Evolutionary conservation across 1,140 invertebrate species (phyloP), one percentile per base, ranked within the genome.

Genomic region (Papilio dardanus): DNA sequence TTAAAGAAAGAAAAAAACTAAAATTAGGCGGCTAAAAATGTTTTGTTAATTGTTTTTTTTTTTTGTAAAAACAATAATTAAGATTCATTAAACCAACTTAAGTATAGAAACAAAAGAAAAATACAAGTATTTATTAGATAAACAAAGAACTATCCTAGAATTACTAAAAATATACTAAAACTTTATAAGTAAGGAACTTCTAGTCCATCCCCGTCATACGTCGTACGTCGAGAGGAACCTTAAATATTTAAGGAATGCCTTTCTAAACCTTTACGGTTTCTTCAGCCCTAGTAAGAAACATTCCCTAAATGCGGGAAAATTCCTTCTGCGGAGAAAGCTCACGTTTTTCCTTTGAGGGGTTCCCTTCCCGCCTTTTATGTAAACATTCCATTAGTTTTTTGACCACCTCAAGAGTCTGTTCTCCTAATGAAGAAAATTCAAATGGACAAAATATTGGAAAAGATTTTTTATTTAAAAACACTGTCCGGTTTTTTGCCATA

Each of bases 291-390:
- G 90, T 93, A 81, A 74, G 82, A 90, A 93, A 93, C 93, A 93
- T 93, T 86, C 86, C 88, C 90, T 33, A 83, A 92, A 90, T 94
- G 93, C 93, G 92, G 89, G 92, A 94, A 93, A 91, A 92, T 89
- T 84, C 88, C 84, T 89, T 87, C 81, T 90, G 87, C 88, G 86
- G 87, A 88, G 85, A 84, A 86, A 77, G 74, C 58, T 65, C 75
- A 73, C 65, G 75, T 78, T 80, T 84, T 84, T 79, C 78, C 69
- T 76, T 75, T 74, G 33, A 33, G 58, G 62, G 40, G 74, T n/a
- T 40, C 30, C 77, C 77, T 74, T 69, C 77, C 74, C 74, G 54
- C 65, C 73, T 80, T 83, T 78, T 78, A 74, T 68, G 24, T 74
- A 50, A 76, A n/a, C 86, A 90, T 92, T 79, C 87, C 86, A 69